Percentiles rank a stretch among this genome's conserved stretches.
These are phyloP conservation scores for Erebia palarica DNA, from an alignment of 2,888 invertebrate species.

Conservation along the genomic window DNA sequence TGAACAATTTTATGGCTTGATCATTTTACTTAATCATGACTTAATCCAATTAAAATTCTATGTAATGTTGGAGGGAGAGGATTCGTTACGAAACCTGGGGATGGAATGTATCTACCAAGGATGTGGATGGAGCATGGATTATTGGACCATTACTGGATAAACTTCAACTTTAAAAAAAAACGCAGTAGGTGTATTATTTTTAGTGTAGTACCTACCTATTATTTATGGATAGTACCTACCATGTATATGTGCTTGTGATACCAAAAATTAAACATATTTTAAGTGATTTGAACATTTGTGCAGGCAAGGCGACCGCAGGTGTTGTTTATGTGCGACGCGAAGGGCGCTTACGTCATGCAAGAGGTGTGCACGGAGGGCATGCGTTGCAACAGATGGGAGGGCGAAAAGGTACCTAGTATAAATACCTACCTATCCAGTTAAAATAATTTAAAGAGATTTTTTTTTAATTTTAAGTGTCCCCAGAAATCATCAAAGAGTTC, in stretches of 20 bases:
- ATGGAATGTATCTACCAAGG: no score
- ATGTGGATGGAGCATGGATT: no score
- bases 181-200: no score
- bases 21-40: background rate
- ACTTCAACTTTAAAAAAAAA: no score
- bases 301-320: constrained; percentile 84
- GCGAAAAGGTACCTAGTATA: constrained; percentile 72
- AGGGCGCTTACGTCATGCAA: constrained; percentile 88
- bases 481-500: background rate
- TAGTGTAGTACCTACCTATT: no score
- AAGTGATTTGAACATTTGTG: constrained; percentile 2
- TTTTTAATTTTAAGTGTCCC: background rate
- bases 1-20: background rate
- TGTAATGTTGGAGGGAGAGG: no score
- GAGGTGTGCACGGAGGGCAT: constrained; percentile 86
- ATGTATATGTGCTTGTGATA: background rate
- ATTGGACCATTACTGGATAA: no score
- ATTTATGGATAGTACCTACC: no score
- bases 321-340: constrained; percentile 87
- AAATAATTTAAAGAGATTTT: no score
- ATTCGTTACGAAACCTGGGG: no score
- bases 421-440: background rate
- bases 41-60: no score
- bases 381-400: constrained; percentile 86
- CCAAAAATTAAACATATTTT: background rate